Percentiles rank a stretch among this genome's conserved stretches.
Evolutionary conservation across 2,113 vertebrate species (phyloP).

Genomic region (Ovis aries): DNA sequence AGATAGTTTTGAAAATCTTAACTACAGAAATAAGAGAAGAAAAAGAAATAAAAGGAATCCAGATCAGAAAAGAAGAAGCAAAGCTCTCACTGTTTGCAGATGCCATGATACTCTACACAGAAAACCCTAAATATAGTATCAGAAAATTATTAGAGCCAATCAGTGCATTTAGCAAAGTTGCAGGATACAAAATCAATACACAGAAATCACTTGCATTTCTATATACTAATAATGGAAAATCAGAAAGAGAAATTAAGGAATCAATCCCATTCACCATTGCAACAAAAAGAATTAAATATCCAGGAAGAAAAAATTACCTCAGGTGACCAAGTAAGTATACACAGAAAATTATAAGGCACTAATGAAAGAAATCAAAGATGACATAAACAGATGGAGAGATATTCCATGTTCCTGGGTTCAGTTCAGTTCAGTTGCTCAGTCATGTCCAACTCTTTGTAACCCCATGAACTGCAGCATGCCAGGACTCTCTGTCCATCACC

Average conservation of each 20-base stretch:
- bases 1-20: neutral
- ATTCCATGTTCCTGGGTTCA: neutral
- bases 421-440: no score
- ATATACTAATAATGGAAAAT: neutral
- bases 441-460: accelerated
- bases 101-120: neutral
- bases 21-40: neutral
- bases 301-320: neutral
- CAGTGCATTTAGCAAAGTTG: neutral
- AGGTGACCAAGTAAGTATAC: neutral
- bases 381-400: neutral
- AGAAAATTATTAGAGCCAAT: neutral
- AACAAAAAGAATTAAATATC: neutral
- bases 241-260: neutral
- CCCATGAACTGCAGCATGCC: no score
- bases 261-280: neutral
- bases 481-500: no score
- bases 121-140: neutral
- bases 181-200: neutral
- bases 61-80: neutral
- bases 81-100: neutral
- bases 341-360: neutral
- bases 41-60: neutral
- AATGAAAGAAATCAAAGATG: neutral
- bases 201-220: neutral